Evolutionary conservation across 1,140 invertebrate genomes (phyloP).

Genomic region (Listronotus bonariensis): DNA sequence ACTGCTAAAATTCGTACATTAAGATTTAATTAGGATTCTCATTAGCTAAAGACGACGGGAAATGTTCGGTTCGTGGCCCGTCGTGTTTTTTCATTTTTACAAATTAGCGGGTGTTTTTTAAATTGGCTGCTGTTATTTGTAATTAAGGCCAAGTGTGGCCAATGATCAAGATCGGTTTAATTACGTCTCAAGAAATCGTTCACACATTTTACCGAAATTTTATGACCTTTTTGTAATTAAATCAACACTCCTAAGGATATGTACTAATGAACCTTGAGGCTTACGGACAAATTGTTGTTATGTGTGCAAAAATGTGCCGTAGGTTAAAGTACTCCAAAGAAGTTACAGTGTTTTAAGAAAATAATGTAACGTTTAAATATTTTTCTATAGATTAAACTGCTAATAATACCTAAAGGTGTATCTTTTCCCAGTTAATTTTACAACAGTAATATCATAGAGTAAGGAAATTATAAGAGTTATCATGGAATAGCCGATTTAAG

Average conservation of each 20-base stretch:
- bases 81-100: constrained; percentile 40
- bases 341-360: too few relatives aligned
- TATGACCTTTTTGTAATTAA: constrained; percentile 24
- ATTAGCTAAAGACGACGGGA: constrained; percentile 32
- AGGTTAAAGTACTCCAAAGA: too few relatives aligned
- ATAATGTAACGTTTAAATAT: too few relatives aligned
- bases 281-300: too few relatives aligned
- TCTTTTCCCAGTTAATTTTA: too few relatives aligned
- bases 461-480: too few relatives aligned
- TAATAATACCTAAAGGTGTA: too few relatives aligned
- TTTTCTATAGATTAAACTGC: too few relatives aligned
- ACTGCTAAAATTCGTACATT: constrained; percentile 32
- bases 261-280: too few relatives aligned
- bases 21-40: constrained; percentile 41
- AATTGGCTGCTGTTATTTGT: constrained; percentile 34
- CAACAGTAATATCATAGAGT: too few relatives aligned
- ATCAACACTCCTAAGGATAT: constrained; percentile 15
- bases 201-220: constrained; percentile 34
- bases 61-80: constrained; percentile 36
- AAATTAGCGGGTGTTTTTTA: constrained; percentile 41
- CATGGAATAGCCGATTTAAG: too few relatives aligned
- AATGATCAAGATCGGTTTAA: constrained; percentile 25
- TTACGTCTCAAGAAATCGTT: constrained; percentile 24
- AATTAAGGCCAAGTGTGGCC: constrained; percentile 25
- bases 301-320: too few relatives aligned